A percentile compares a stretch with the other conserved stretches of the same genome.
Conservation (phyloP, 35 echinoderm and acorn worm species). For the Heliocidaris tuberculata region DNA sequence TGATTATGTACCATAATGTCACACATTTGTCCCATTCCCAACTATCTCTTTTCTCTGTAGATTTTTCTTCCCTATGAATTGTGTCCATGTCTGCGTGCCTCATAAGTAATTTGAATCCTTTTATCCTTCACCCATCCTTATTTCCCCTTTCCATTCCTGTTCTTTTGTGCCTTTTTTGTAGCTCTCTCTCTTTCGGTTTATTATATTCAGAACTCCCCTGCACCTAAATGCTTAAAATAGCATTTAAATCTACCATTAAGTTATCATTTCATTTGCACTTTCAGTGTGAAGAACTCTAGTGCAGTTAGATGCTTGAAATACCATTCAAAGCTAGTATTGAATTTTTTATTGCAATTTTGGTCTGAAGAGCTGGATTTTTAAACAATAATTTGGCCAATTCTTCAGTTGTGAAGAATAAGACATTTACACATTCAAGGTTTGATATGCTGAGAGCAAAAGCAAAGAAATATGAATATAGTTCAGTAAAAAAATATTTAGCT, state of each 20-base stretch:
- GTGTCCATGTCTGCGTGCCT: neutral
- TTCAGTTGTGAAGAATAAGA: neutral
- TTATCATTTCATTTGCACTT: neutral
- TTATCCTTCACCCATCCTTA: neutral
- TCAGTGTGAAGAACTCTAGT: neutral
- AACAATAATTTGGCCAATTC: neutral
- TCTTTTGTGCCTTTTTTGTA: neutral
- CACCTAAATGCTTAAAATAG: neutral
- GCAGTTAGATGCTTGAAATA: neutral
- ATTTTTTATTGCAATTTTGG: neutral
- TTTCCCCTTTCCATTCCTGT: neutral
- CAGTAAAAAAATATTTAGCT: too few relatives aligned
- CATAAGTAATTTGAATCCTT: neutral
- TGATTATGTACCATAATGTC: conserved; percentile 47
- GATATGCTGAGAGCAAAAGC: too few relatives aligned
- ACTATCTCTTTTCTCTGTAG: neutral
- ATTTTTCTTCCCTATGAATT: neutral
- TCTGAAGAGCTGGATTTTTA: neutral
- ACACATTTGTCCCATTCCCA: conserved; percentile 36
- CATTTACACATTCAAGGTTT: too few relatives aligned
- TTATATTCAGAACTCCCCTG: neutral
- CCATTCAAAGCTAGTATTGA: neutral
- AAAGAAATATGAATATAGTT: too few relatives aligned
- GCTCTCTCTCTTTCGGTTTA: neutral
- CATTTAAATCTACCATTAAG: neutral